Base-by-base conservation (phyloP, 2,888 invertebrate genomes). In the Xylocampa areola region DNA sequence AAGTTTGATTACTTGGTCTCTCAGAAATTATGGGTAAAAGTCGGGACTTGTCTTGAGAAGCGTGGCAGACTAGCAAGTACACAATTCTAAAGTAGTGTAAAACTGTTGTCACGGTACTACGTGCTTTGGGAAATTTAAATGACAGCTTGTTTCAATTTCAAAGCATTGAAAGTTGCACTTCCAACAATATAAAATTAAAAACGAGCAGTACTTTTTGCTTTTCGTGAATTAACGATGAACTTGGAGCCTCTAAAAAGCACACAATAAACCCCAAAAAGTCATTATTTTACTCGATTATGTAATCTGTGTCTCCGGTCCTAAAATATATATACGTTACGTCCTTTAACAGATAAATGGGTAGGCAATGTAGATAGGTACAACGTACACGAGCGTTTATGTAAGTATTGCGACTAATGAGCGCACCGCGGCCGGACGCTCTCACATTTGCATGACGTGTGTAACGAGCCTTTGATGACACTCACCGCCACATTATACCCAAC, bases 381-480 rank as follows among this genome's bases (percentile, higher is more conserved):
- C 23, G 50, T 47, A 57, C 37, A 57, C 21, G 40, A 37, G 14
- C 66, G 40, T 39, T 54, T 52, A 55, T 61, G 52, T 71, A 67
- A 66, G 68, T 63, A 41, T 40, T 54, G 36, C 59, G 52, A 69
- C 75, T 79, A 74, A 75, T 74, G 68, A 69, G 66, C 54, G 61
- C 33, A 32, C 6, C 51, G 65, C 44, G 52, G 57, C 51, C 54
- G 67, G 63, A 58, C 52, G 61, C 68, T 67, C 64, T 69, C 68
- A 65, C 52, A 55, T 71, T 72, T 64, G 65, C 53, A 64, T 73
- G 77, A 73, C 54, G 67, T 70, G 60, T 72, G 74, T 74, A 81
- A 80, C 68, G 78, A 77, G 70, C 52, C 51, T 70, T 76, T 80
- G 73, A 82, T 80, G 73, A 72, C 70, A 63, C 51, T 61, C 68